Percentiles rank a stretch among this genome's conserved stretches.
Conservation (phyloP, 2,888 invertebrate species). For the Drosophila tripunctata region DNA sequence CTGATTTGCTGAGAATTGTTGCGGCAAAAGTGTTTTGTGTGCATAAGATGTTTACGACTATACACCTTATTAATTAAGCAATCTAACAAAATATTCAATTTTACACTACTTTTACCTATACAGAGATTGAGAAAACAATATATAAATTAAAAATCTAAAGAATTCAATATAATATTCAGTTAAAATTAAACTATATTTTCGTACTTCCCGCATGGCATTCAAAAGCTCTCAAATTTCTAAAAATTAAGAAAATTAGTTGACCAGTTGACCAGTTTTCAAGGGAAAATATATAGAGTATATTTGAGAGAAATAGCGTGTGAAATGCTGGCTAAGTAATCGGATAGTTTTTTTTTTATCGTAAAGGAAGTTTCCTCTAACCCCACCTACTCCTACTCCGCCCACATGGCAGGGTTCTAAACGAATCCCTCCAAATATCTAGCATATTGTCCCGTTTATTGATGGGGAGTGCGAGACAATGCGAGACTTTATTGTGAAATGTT, state of each 20-base stretch:
- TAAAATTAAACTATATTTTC: background rate
- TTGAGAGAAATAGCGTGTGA: conserved; percentile 42
- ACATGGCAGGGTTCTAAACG: background rate
- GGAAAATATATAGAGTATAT: background rate
- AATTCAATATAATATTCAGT: background rate
- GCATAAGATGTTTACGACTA: conserved; percentile 1
- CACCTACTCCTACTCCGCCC: background rate
- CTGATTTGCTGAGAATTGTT: conserved; percentile 14
- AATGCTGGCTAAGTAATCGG: conserved; percentile 59
- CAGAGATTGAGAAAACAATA: background rate
- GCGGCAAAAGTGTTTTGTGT: background rate
- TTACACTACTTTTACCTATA: background rate
- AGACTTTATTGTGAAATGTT: conserved; percentile 4
- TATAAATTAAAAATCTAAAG: background rate
- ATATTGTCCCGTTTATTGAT: conserved; percentile 12
- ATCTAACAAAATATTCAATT: background rate
- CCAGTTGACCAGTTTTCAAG: too few species aligned
- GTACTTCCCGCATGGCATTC: background rate
- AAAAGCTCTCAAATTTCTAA: background rate
- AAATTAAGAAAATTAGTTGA: background rate
- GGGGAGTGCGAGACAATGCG: conserved; percentile 28
- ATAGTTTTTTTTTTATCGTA: conserved; percentile 39
- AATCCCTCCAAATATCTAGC: background rate
- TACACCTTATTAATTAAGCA: conserved; percentile 19
- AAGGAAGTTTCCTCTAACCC: too few species aligned